These are phyloP conservation scores for Microctenopoma steveboyesi DNA, from an alignment of 2,797 vertebrate species.

Conservation along the genomic window DNA sequence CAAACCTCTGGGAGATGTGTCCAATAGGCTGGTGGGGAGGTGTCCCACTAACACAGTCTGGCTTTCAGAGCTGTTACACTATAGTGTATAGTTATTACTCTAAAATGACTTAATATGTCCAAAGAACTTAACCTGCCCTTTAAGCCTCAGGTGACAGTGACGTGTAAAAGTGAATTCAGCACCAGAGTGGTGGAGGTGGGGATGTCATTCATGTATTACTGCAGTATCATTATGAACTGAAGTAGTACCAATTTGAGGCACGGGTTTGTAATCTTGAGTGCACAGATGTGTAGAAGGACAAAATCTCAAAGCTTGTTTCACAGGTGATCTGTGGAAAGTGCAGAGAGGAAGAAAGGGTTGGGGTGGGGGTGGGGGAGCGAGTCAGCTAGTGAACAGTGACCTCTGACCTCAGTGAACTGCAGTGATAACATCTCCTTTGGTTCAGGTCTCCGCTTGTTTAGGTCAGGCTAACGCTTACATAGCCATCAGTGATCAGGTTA, in stretches of 20 bases:
- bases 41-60: too few relatives aligned
- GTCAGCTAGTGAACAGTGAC: constrained; percentile 29
- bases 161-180: too few relatives aligned
- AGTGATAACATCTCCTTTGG: constrained; percentile 65
- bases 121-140: too few relatives aligned
- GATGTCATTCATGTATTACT: too few relatives aligned
- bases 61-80: too few relatives aligned
- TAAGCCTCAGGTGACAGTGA: too few relatives aligned
- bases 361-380: not conserved
- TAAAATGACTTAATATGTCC: too few relatives aligned
- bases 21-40: too few relatives aligned
- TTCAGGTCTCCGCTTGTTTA: constrained; percentile 54
- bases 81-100: too few relatives aligned
- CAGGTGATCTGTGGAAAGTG: not conserved
- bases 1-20: too few relatives aligned
- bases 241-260: too few relatives aligned
- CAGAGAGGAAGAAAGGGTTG: not conserved
- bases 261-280: not conserved
- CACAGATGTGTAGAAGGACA: not conserved
- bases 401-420: constrained; percentile 57
- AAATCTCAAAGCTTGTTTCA: constrained; percentile 2
- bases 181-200: not conserved
- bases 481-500: constrained; percentile 20
- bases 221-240: too few relatives aligned
- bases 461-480: constrained; percentile 31